These are phyloP conservation scores for Pollenia labialis DNA, from an alignment of 2,888 invertebrate species.

Conservation along the genomic window DNA sequence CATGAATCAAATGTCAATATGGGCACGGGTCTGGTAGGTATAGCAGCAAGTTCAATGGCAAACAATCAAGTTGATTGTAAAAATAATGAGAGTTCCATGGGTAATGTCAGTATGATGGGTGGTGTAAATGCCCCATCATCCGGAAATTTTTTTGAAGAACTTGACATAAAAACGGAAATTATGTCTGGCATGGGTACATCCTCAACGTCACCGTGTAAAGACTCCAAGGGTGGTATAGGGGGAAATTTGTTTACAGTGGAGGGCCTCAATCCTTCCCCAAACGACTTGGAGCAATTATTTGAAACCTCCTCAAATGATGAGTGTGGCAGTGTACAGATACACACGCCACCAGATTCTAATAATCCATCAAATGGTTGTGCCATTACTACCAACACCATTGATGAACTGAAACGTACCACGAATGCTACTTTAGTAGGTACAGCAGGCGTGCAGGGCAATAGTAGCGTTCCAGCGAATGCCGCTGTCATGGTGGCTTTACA, in stretches of 20 bases:
- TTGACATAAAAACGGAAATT: constrained; percentile 79
- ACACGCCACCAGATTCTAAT: constrained; percentile 96
- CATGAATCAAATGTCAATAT: constrained; percentile 43
- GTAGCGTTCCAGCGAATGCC: constrained; percentile 67
- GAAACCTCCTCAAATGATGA: constrained; percentile 87
- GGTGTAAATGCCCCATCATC: constrained; percentile 59
- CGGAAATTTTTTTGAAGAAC: constrained; percentile 77
- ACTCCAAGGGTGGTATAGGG: constrained; percentile 79
- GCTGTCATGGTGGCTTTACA: constrained; percentile 75
- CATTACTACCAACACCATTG: constrained; percentile 81
- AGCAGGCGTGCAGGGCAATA: constrained; percentile 63
- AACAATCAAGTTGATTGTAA: constrained; percentile 68
- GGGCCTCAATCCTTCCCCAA: constrained; percentile 94
- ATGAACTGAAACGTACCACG: constrained; percentile 81
- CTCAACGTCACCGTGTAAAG: constrained; percentile 80
- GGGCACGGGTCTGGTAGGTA: constrained; percentile 79
- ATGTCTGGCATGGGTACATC: constrained; percentile 79
- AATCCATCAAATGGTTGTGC: constrained; percentile 86
- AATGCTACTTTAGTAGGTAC: constrained; percentile 77
- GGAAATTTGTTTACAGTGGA: constrained; percentile 92
- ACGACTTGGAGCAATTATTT: constrained; percentile 97
- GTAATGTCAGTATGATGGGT: constrained; percentile 59
- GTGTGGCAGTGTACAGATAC: constrained; percentile 88
- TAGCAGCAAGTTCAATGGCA: constrained; percentile 74
- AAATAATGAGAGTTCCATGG: constrained; percentile 52